These are phyloP conservation scores for Eonycteris spelaea DNA, from an alignment of 2,113 vertebrate species.

Conservation along the genomic window DNA sequence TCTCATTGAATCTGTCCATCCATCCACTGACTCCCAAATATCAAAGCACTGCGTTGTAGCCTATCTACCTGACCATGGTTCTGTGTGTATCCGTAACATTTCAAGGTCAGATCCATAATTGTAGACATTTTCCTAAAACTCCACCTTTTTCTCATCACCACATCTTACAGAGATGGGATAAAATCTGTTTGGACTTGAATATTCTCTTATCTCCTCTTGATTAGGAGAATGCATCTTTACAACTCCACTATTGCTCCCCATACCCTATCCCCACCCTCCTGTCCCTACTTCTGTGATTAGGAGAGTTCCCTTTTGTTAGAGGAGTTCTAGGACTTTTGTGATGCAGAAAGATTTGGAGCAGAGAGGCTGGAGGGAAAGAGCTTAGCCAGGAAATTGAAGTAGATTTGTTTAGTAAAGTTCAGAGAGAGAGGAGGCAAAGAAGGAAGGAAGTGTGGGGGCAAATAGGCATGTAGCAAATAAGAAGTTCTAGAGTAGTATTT, in stretches of 20 bases:
- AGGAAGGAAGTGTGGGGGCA: not conserved
- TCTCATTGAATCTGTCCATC: not conserved
- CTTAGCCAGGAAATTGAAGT: not conserved
- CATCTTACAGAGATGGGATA: not conserved
- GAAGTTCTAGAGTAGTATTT: not conserved
- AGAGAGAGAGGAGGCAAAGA: not conserved
- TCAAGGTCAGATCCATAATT: not conserved
- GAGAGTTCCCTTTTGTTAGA: not conserved
- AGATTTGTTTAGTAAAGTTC: not conserved
- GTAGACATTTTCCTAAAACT: not conserved
- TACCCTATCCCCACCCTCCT: not conserved
- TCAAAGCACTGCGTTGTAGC: not conserved
- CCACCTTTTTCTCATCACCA: not conserved
- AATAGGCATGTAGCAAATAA: not conserved
- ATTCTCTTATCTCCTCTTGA: not conserved
- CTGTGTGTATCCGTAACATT: not conserved
- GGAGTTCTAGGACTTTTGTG: not conserved
- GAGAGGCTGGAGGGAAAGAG: not conserved
- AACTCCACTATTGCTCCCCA: not conserved
- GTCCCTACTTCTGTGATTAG: not conserved
- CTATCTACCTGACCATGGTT: not conserved
- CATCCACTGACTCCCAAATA: not conserved
- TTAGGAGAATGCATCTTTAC: not conserved
- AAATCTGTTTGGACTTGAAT: not conserved
- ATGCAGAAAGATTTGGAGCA: not conserved